phyloP scores from a whole-genome alignment of 2,797 vertebrate species.

The Mus caroli region DNA sequence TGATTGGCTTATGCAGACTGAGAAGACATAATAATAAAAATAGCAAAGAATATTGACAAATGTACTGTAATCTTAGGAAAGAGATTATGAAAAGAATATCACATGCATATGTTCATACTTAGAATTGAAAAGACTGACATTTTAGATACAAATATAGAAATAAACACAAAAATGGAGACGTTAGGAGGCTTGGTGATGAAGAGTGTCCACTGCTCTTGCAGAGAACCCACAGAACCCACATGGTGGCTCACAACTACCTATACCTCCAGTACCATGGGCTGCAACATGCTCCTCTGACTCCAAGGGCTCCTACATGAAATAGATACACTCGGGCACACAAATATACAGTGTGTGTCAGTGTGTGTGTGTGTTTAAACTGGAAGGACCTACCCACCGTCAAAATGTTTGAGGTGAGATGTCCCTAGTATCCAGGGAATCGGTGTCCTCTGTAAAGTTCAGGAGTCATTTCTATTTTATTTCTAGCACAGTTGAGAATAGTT shows the following conservation, averaged over 20 bases:
- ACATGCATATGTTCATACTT: neutral
- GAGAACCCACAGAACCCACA: neutral
- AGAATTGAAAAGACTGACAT: neutral
- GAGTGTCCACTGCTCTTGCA: neutral
- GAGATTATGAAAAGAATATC: neutral
- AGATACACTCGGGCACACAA: neutral
- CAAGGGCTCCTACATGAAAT: neutral
- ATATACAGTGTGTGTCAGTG: too few relatives aligned
- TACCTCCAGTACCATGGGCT: neutral
- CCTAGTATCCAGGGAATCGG: neutral
- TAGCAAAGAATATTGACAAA: neutral
- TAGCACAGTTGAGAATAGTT: neutral
- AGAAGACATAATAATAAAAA: slow-evolving; percentile 3
- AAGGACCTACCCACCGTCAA: neutral
- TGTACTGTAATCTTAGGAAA: neutral
- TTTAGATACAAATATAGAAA: slow-evolving; percentile 9
- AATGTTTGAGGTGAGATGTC: neutral
- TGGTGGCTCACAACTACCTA: neutral
- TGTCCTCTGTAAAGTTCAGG: neutral
- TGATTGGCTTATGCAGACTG: neutral
- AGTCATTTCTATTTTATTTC: slow-evolving; percentile 22
- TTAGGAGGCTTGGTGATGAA: neutral
- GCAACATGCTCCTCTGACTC: neutral
- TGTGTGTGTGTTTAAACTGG: neutral
- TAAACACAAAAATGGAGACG: neutral